These are phyloP conservation scores for Podarcis cretensis DNA, from an alignment of 2,113 vertebrate species.

Conservation along the genomic window DNA sequence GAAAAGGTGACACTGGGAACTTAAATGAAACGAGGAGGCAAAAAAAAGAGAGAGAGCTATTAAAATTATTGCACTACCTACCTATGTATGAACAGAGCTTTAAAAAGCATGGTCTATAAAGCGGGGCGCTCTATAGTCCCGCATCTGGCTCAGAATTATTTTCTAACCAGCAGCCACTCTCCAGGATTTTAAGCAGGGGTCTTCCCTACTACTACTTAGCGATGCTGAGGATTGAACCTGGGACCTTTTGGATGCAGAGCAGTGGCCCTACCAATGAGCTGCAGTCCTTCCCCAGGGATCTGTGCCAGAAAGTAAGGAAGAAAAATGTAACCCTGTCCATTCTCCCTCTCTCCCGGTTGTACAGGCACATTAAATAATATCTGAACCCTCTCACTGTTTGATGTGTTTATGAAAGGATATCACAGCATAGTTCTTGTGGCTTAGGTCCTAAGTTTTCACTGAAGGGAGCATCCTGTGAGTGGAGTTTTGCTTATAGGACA, in stretches of 20 bases:
- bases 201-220: neutral
- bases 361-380: neutral
- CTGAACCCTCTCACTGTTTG: neutral
- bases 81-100: neutral
- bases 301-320: neutral
- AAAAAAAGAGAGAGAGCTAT: neutral
- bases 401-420: neutral
- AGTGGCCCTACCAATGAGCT: neutral
- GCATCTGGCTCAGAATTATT: neutral
- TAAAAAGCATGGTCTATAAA: neutral
- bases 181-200: neutral
- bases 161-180: neutral
- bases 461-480: no score
- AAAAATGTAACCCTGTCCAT: neutral
- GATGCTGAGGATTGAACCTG: neutral
- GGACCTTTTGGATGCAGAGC: neutral
- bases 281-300: neutral
- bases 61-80: neutral
- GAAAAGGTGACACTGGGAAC: neutral
- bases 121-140: no score
- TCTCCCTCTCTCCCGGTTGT: neutral
- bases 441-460: neutral
- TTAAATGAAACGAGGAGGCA: neutral
- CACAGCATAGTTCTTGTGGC: neutral
- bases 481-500: no score